Evolutionary conservation across 1,140 invertebrate species (phyloP), one percentile per base, ranked within the genome.

Genomic region (Lutraria rhynchaena): DNA sequence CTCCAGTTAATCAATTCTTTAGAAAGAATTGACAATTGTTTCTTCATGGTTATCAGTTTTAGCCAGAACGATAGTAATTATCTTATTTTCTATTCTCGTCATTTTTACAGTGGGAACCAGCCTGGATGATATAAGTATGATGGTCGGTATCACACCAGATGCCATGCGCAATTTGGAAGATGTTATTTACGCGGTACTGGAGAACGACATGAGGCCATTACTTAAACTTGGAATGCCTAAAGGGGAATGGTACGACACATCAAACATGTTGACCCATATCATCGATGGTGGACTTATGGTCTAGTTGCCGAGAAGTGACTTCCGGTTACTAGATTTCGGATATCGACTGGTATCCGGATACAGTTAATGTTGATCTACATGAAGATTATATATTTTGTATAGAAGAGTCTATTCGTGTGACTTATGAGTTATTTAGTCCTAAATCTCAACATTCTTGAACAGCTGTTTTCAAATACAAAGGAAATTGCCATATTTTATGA

Each of bases 191-290:
- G 87, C 87, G 1, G 87, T 89, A 4, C 46, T 84, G 22, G 85
- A 90, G 63, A 88, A 88, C 22, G 88, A 91, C 57, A 87, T 91
- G 83, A 78, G 89, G 31, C 87, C 89, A 3, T 78, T 92, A 60
- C 55, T 86, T 41, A 85, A 77, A 46, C 80, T 91, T 71, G 89
- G 89, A 37, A 92, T 92, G 91, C 88, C 89, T 1, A 86, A 90
- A 53, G 78, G 84, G 31, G 87, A 87, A 31, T 92, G 90, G 90
- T 86, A 87, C 41, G 90, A 91, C 67, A 87, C 89, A 13, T 75
- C 87, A 44, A 88, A 83, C 57, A 82, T 89, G 71, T 81, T 91
- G 22, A 85, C 86, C 33, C 83, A 86, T 67, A 83, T 91, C 13
- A 67, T 89, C 22, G 87, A 90, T 60, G 89, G 88, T 44, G 90